Base-by-base conservation (phyloP, 2,888 invertebrate species). In the Acanthosepion pharaonis region DNA sequence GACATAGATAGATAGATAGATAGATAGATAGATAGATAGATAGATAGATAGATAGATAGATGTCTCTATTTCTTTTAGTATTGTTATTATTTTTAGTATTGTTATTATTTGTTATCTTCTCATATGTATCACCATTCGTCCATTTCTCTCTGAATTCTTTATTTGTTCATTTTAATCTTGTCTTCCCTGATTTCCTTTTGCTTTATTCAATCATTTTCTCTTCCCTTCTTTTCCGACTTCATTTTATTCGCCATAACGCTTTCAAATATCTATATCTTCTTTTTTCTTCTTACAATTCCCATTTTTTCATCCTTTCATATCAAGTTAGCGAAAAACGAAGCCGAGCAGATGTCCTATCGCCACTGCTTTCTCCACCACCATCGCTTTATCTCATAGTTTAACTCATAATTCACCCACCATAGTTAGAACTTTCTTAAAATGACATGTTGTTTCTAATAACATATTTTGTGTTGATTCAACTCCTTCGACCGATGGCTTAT, bases 401-500 rank as follows among this genome's bases (percentile, higher is more conserved):
- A 33, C n/a, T 15, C 59, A 59, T 59, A 78, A 78, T 78, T 78
- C 78, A 78, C 15, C n/a, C 78, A n/a, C 78, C 78, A 33, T 78
- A n/a, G 78, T 78, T 78, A 78, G 78, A 78, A n/a, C 78, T 78
- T 15, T 33, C 78, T 78, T 78, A n/a, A 78, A 78, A 78, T 78
- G 78, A 78, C 78, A 78, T 78, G 78, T 78, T 78, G n/a, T 78
- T 78, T 78, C 78, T 78, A 78, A 78, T 78, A 78, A 78, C 78
- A 78, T 78, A 78, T 78, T 78, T 78, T 78, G n/a, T n/a, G n/a
- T n/a, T 78, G 78, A 78, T 78, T 78, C 78, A 78, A 78, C 78
- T 78, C n/a, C 78, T 18, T 78, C 78, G 78, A 78, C n/a, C 78
- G 78, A 78, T 78, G 78, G 78, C n/a, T 78, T 78, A 78, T 78